Evolutionary conservation across 2,113 vertebrate species (phyloP), one percentile per base, ranked within the genome.

Genomic region (Cyanistes caeruleus): DNA sequence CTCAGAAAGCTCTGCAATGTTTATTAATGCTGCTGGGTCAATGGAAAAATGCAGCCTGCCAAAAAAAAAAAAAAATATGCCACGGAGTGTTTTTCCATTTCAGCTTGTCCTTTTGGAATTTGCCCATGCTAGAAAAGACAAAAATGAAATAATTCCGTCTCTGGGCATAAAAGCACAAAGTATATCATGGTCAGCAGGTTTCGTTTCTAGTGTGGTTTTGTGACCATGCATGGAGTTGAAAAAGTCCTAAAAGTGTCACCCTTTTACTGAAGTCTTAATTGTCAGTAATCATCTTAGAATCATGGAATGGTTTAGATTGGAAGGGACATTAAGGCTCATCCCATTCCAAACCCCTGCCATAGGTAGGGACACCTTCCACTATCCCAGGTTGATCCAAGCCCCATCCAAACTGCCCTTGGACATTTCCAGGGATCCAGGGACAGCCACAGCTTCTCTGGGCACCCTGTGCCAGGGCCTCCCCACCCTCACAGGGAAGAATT

Each of bases 401-500:
- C 17, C 0, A 0, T 74, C 52, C 77, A 74, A 0, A 37, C 39
- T 53, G 53, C 24, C 11, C 78, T 53, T 39, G n/a, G n/a, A 5
- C n/a, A 68, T 6, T 75, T 0, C 39, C 62, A 89, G 44, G 43
- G 44, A 58, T 80, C 39, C 67, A 64, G 52, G 13, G 11, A 5
- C 77, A 81, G 27, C 23, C 44, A 39, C 77, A 89, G 46, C 28
- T 59, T 8, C 60, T 39, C 39, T 74, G 28, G 33, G 19, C 0
- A 73, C 0, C 15, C 33, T 65, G 3, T 37, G 8, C 37, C 31
- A 51, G 59, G 18, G 27, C 8, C 6, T 73, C 3, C 0, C 12
- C 52, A 58, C 12, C 20, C 49, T 63, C 48, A 1, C 24, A 89
- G 31, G 0, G 0, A 56, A 0, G 0, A 51, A 37, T 74, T 67